Evolutionary conservation across 2,888 invertebrate species (phyloP), one percentile per base, ranked within the genome.

Genomic region (Asteroscopus sphinx): DNA sequence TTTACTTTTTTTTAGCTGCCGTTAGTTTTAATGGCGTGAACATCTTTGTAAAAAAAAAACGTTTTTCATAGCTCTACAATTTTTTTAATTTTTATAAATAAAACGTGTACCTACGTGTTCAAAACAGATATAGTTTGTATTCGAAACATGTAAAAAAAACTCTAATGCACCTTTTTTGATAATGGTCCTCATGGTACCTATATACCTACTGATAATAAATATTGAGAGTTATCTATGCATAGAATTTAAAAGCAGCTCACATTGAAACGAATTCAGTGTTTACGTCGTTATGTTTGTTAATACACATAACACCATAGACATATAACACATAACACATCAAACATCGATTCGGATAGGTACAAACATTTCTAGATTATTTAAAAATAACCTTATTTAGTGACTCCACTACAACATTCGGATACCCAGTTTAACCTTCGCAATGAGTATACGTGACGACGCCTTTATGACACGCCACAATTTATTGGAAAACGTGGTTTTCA

Each of bases 401-500:
- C n/a, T 33, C 2, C 40, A 26, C 68, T 33, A 37, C 61, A 56
- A 73, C 75, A 66, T 46, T 47, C 32, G 60, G 44, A 62, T 59
- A 66, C 61, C 62, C 73, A 52, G 73, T 76, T 80, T 77, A 82
- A 81, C 81, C 81, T 80, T 77, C 72, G 65, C 78, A 81, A 82
- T 78, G 79, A 73, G 76, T 73, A 75, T 83, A 87, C 88, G 88
- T 88, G 88, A 82, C 84, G 70, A 60, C 67, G 75, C 77, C 72
- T 80, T 82, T 80, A 81, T 85, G 88, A 85, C 86, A 79, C 75
- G 72, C 55, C 72, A 73, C 80, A 85, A 88, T 88, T 88, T 88
- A 88, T 89, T 81, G 86, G 81, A 71, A 85, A 79, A 86, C 87
- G 88, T 87, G 89, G 80, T 79, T 79, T 73, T 78, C 65, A 77